Base-by-base conservation (phyloP, 2,113 vertebrate species). In the Nesoenas mayeri region DNA sequence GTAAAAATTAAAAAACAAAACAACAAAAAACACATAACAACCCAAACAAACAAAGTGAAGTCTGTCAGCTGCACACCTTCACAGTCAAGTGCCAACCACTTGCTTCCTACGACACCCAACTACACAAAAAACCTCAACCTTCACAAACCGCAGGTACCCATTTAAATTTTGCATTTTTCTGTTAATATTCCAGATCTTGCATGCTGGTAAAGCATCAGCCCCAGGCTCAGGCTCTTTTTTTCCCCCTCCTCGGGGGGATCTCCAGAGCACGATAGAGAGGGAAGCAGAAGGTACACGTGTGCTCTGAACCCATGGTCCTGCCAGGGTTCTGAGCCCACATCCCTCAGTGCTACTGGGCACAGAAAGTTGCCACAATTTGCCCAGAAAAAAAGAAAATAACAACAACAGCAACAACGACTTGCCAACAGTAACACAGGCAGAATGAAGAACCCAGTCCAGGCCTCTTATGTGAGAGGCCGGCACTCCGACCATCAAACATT, bases 251-350 rank as follows among this genome's bases (percentile, higher is more conserved):
- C 18, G 36, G 36, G 8, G 8, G 4, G 9, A 67, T 60, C 50
- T 15, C 31, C 48, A 36, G 31, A 48, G 34, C 31, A 56, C n/a
- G 53, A 0, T 0, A 1, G 31, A 38, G 29, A 3, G 3, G 54
- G 60, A 90, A 92, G 82, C 11, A 54, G 67, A 75, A 79, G 0
- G 0, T 3, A 28, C 12, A 19, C 4, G 1, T 0, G 0, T 51
- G 36, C 26, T 5, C 1, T 6, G 25, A 20, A 13, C 26, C 24
- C 3, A 12, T 1, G 17, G 8, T 83, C 15, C 73, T 50, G 40
- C 18, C 21, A 31, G 9, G 17, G 28, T 28, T 79, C 50, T 42
- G 12, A 77, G 67, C 9, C 28, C 32, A 24, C 1, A 29, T 4
- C 34, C 48, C 40, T 15, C 4, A 5, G 3, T 1, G 21, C 28